A percentile compares a stretch with the other conserved stretches of the same genome.
Conservation (phyloP, 2,888 invertebrate species). For the Nomada fucata region DNA sequence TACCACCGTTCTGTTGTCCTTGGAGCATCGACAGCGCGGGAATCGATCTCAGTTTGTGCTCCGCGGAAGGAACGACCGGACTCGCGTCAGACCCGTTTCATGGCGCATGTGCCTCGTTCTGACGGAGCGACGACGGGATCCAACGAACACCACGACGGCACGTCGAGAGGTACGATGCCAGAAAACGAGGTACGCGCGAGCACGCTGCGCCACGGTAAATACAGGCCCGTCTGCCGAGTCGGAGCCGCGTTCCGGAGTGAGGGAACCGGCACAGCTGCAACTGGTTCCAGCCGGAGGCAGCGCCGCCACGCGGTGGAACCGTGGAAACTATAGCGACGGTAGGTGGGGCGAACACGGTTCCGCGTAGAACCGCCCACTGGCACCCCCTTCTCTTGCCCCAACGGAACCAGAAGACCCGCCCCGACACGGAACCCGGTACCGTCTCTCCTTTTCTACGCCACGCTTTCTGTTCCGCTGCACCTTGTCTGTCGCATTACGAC, state of each 20-base stretch:
- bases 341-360: conserved; percentile 61
- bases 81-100: conserved; percentile 43
- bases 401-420: conserved; percentile 64
- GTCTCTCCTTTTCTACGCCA: conserved; percentile 14
- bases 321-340: conserved; percentile 53
- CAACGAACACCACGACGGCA: conserved; percentile 37
- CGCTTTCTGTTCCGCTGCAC: not conserved
- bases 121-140: conserved; percentile 29
- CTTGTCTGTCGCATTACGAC: conserved; percentile 22
- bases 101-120: conserved; percentile 63
- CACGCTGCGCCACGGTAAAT: conserved; percentile 69
- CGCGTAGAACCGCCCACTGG: conserved; percentile 70
- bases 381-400: conserved; percentile 25
- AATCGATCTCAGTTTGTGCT: conserved; percentile 44
- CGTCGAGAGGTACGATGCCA: conserved; percentile 36
- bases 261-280: conserved; percentile 76
- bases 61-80: conserved; percentile 37
- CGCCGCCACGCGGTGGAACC: conserved; percentile 69
- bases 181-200: conserved; percentile 52
- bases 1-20: conserved; percentile 37
- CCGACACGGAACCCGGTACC: conserved; percentile 39
- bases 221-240: conserved; percentile 70
- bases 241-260: conserved; percentile 83
- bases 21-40: conserved; percentile 28
- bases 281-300: conserved; percentile 64